Evolutionary conservation across 2,888 invertebrate species (phyloP).

Genomic region (Lasioglossum figueresi): DNA sequence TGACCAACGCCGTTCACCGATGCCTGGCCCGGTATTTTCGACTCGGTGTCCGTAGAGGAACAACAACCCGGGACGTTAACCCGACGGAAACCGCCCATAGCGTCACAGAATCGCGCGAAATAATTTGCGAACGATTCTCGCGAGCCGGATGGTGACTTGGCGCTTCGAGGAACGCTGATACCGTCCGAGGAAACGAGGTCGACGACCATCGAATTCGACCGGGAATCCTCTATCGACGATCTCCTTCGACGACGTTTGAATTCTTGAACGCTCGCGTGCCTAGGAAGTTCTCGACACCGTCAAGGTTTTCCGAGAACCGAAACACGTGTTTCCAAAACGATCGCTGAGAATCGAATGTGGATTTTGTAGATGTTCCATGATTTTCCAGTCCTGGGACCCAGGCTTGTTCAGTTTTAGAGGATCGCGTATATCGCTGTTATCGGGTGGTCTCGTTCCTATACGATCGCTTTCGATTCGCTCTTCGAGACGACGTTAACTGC

Average conservation of each 20-base stretch:
- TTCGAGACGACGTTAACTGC: neutral
- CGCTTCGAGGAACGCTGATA: constrained; percentile 22
- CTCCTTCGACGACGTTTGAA: neutral
- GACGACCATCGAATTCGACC: constrained; percentile 18
- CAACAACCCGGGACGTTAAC: constrained; percentile 59
- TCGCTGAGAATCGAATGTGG: neutral
- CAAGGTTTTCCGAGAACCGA: neutral
- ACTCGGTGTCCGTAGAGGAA: constrained; percentile 44
- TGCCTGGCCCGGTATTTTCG: constrained; percentile 52
- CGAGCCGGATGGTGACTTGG: constrained; percentile 42
- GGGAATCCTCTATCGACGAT: constrained; percentile 1
- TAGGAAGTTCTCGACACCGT: neutral
- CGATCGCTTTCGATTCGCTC: neutral
- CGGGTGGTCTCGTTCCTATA: neutral
- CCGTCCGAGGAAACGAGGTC: constrained; percentile 31
- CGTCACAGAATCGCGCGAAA: constrained; percentile 38
- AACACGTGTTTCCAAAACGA: neutral
- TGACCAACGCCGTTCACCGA: constrained; percentile 47
- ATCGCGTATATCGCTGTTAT: neutral
- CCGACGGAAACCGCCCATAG: constrained; percentile 9
- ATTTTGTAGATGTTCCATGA: neutral
- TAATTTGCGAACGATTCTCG: constrained; percentile 53
- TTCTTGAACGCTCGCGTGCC: neutral
- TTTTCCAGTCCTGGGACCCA: neutral
- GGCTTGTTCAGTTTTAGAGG: neutral